Conservation (phyloP, 2,888 invertebrate species). For the Leptinotarsa haldemani region DNA sequence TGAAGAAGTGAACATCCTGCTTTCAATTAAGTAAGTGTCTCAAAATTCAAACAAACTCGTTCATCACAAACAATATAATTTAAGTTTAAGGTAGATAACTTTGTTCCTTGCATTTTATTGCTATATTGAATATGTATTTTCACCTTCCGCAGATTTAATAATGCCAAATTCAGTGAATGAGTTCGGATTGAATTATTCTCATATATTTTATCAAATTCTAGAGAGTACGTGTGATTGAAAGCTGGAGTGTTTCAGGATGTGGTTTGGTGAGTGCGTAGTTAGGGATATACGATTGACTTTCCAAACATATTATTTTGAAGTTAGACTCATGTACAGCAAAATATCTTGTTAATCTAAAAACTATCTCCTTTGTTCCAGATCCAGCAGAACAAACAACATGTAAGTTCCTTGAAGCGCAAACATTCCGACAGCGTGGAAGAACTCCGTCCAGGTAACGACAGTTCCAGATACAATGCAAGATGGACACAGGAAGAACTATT, state of each 20-base stretch:
- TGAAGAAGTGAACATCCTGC: background rate
- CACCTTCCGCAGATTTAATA: no score
- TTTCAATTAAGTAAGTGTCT: background rate
- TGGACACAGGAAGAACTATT: constrained; percentile 95
- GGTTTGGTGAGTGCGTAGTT: background rate
- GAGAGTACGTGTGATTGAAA: no score
- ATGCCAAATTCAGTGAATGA: no score
- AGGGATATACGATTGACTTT: background rate
- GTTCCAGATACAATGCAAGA: constrained; percentile 76
- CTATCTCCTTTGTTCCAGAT: constrained; percentile 73
- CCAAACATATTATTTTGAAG: background rate
- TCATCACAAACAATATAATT: no score
- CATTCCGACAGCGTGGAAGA: constrained; percentile 68
- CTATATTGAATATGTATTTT: no score
- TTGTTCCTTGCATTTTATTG: no score
- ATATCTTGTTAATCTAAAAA: background rate
- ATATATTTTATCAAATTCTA: no score
- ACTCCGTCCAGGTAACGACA: constrained; percentile 60
- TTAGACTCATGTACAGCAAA: background rate
- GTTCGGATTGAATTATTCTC: no score
- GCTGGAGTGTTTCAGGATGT: background rate
- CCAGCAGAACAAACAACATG: constrained; percentile 92
- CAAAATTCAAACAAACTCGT: background rate
- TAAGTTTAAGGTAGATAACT: no score
- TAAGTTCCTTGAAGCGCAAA: constrained; percentile 88